Evolutionary conservation across 1,140 invertebrate genomes (phyloP).

Genomic region (Pygmarrhopalites habei): DNA sequence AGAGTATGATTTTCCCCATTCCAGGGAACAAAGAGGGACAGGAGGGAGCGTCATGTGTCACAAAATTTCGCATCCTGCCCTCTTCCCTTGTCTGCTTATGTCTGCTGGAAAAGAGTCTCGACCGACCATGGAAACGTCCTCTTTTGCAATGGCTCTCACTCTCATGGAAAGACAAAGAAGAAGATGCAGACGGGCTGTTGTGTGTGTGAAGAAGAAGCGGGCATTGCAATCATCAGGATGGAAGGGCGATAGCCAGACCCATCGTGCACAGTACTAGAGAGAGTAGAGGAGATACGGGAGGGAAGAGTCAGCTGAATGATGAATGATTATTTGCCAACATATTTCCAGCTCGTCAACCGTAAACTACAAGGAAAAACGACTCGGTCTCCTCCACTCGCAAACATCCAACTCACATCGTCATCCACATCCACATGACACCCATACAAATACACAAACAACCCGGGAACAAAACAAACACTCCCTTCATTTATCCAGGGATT

Average conservation of each 20-base stretch:
- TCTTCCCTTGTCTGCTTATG: too few relatives aligned
- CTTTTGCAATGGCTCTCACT: too few relatives aligned
- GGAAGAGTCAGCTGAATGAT: conserved; percentile 14
- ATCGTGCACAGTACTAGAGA: too few relatives aligned
- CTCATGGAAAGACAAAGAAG: too few relatives aligned
- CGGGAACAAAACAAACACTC: not conserved
- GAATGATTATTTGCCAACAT: conserved; percentile 13
- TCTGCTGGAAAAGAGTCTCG: too few relatives aligned
- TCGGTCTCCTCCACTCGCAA: not conserved
- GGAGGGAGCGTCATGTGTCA: too few relatives aligned
- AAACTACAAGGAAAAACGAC: not conserved
- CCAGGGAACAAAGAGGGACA: too few relatives aligned
- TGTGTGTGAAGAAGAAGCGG: not conserved
- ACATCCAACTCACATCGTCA: not conserved
- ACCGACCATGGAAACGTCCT: too few relatives aligned
- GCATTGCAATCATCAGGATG: not conserved
- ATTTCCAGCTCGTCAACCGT: not conserved
- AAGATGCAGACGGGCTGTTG: too few relatives aligned
- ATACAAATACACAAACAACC: not conserved
- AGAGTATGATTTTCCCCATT: too few relatives aligned
- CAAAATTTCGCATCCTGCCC: too few relatives aligned
- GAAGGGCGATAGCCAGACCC: not conserved
- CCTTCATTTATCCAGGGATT: too few relatives aligned
- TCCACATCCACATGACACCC: not conserved
- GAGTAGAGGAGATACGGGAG: not conserved